phyloP scores from a whole-genome alignment of 1,140 invertebrate genomes.

The Drosophila pectinifera region DNA sequence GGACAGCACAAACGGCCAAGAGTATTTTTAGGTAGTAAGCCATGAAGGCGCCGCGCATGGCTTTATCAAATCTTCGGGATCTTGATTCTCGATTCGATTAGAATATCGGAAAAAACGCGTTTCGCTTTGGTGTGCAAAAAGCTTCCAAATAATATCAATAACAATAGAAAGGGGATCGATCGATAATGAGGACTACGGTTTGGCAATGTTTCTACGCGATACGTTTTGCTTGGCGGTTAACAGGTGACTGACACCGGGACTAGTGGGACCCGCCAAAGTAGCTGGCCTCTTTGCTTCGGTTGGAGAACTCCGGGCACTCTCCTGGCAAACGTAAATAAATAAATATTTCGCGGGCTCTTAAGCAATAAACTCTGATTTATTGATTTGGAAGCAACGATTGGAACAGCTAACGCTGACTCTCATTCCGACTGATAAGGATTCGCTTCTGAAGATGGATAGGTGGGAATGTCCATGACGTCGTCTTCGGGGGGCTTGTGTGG shows the following conservation, averaged over 20 bases:
- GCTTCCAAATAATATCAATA: conserved; percentile 33
- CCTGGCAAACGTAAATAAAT: conserved; percentile 51
- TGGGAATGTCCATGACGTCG: conserved; percentile 29
- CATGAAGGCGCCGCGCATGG: conserved; percentile 63
- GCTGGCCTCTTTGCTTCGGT: conserved; percentile 23
- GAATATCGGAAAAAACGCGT: conserved; percentile 55
- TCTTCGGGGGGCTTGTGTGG: conserved; percentile 19
- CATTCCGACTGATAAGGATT: conserved; percentile 51
- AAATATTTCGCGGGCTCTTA: conserved; percentile 59
- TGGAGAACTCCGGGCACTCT: conserved; percentile 19
- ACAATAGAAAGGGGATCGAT: conserved; percentile 59
- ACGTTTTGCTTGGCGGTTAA: conserved; percentile 52
- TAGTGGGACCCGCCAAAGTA: conserved; percentile 20
- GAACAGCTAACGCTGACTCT: conserved; percentile 15
- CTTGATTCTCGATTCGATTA: conserved; percentile 53
- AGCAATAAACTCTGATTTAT: conserved; percentile 74
- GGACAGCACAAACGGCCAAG: conserved; percentile 43
- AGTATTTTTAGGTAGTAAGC: conserved; percentile 68
- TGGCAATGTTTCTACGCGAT: conserved; percentile 28
- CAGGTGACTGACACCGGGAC: conserved; percentile 56
- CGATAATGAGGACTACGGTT: conserved; percentile 48
- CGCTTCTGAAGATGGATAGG: conserved; percentile 7
- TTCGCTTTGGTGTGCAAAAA: conserved; percentile 39
- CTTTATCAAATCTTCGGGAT: conserved; percentile 49
- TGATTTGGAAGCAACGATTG: conserved; percentile 33